Percentiles rank a stretch among this genome's conserved stretches.
These are phyloP conservation scores for Macrophya annulata DNA, from an alignment of 2,888 invertebrate species.

Conservation along the genomic window DNA sequence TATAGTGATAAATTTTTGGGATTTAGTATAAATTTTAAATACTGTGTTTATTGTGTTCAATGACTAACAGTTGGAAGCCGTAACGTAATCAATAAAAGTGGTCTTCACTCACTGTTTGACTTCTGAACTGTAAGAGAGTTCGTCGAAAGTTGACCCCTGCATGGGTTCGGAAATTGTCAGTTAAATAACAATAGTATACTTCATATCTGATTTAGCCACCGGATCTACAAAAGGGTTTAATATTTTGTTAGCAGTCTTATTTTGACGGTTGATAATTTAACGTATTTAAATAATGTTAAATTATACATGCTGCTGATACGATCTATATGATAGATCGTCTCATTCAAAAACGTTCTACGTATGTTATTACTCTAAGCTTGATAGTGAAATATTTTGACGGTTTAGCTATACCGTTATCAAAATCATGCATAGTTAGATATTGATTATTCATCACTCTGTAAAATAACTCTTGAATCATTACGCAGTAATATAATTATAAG, in stretches of 20 bases:
- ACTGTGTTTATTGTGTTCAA: not conserved
- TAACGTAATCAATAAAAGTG: not conserved
- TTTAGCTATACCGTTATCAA: not conserved
- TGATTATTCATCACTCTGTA: not conserved
- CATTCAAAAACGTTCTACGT: not conserved
- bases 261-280: not conserved
- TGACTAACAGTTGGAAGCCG: not conserved
- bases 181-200: not conserved
- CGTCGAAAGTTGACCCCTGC: not conserved
- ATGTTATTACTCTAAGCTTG: not conserved
- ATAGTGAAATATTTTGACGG: not conserved
- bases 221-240: slow-evolving; percentile 8
- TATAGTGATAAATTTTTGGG: not conserved
- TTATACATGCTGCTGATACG: not conserved
- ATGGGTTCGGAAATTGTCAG: not conserved
- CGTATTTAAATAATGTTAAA: not conserved
- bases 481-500: not conserved
- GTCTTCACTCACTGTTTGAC: not conserved
- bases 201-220: not conserved
- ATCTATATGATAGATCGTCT: not conserved
- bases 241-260: not conserved
- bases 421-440: not conserved
- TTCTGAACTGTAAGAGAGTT: not conserved
- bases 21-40: not conserved
- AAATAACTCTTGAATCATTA: not conserved